A percentile compares a stretch with the other conserved stretches of the same genome.
Conservation (phyloP, 1,140 invertebrate genomes). For the Acromyrmex charruanus region DNA sequence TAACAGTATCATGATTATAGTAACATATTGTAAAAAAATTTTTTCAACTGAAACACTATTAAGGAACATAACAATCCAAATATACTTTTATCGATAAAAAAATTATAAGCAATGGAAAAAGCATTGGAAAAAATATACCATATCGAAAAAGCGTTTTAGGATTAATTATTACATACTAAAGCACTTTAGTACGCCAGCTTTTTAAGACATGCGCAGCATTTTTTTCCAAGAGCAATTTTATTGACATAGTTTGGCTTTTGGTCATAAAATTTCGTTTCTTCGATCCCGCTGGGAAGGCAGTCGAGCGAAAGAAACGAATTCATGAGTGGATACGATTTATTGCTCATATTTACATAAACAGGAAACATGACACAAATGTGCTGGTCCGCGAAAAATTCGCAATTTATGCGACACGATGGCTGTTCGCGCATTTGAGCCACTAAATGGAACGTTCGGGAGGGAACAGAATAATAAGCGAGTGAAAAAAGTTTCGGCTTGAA, state of each 20-base stretch:
- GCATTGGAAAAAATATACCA: too few species aligned
- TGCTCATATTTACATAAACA: constrained; percentile 83
- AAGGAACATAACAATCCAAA: too few species aligned
- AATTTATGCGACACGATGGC: constrained; percentile 65
- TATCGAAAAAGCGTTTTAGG: too few species aligned
- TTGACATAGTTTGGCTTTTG: constrained; percentile 14
- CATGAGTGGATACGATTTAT: constrained; percentile 84
- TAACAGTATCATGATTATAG: too few species aligned
- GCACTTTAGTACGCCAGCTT: not conserved
- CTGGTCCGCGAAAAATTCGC: constrained; percentile 69
- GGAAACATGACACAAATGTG: constrained; percentile 78
- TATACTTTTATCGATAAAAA: too few species aligned
- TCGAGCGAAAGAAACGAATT: constrained; percentile 84
- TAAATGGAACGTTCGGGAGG: constrained; percentile 51
- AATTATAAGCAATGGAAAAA: too few species aligned
- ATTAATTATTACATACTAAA: constrained; percentile 1
- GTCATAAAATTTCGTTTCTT: constrained; percentile 51
- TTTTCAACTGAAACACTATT: too few species aligned
- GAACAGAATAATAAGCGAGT: constrained; percentile 18
- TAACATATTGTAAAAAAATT: too few species aligned
- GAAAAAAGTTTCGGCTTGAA: constrained; percentile 60
- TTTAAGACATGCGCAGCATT: not conserved
- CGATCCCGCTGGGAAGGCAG: constrained; percentile 66
- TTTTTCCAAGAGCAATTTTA: constrained; percentile 4
- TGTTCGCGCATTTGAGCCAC: constrained; percentile 57